These are phyloP conservation scores for Notiomystis cincta DNA, from an alignment of 2,113 vertebrate species.

Conservation along the genomic window DNA sequence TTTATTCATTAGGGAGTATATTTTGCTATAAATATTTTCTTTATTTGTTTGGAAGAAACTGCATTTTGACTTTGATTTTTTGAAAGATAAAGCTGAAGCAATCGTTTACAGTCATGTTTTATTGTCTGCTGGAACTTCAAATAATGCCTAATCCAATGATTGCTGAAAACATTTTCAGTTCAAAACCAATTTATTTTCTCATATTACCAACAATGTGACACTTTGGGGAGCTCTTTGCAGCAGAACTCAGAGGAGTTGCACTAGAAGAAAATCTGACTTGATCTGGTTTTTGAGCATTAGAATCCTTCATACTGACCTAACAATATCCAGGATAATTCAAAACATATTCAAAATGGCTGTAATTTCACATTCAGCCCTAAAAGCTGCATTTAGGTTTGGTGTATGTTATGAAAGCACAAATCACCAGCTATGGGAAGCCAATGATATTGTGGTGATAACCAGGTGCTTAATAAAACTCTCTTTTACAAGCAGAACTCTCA, in stretches of 20 bases:
- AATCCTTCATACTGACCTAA: neutral
- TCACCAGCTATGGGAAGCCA: neutral
- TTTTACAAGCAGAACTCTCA: neutral
- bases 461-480: neutral
- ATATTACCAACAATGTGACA: neutral
- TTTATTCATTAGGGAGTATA: neutral
- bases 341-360: neutral
- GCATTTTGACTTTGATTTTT: conserved; percentile 16
- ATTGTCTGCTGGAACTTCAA: neutral
- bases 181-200: neutral
- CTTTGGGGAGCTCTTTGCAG: neutral
- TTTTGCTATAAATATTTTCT: neutral
- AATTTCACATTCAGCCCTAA: neutral
- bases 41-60: neutral
- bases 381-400: neutral
- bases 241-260: neutral
- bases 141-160: neutral
- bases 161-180: neutral
- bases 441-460: neutral
- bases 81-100: neutral
- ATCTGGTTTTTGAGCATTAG: neutral
- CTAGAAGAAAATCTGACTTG: neutral
- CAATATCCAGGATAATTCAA: neutral
- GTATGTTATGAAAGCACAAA: neutral
- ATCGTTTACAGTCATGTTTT: neutral